These are phyloP conservation scores for Oreotrochilus melanogaster DNA, from an alignment of 2,113 vertebrate genomes.

Conservation along the genomic window DNA sequence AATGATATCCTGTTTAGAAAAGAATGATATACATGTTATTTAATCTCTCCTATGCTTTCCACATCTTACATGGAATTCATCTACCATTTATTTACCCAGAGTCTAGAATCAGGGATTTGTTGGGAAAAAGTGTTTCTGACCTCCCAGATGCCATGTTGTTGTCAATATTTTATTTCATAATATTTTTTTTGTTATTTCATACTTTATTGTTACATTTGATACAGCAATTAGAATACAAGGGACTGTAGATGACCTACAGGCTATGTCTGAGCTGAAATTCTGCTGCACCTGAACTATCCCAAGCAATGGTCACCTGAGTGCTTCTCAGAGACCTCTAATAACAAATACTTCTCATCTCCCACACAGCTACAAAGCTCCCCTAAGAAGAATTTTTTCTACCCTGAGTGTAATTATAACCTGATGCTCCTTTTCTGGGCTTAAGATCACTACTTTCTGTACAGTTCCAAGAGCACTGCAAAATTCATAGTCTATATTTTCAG, in stretches of 20 bases:
- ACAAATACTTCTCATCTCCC: not conserved
- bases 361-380: not conserved
- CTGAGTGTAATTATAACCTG: not conserved
- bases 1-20: not conserved
- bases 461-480: not conserved
- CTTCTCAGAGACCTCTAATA: not conserved
- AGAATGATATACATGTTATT: not conserved
- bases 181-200: accelerated
- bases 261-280: not conserved
- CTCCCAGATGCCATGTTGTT: not conserved
- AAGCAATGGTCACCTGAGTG: not conserved
- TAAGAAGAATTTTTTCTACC: not conserved
- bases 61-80: not conserved
- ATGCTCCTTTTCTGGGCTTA: not conserved
- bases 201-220: not conserved
- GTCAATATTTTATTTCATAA: not conserved
- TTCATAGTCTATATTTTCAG: not conserved
- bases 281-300: not conserved
- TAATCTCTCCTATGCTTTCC: not conserved
- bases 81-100: not conserved
- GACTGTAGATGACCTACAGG: not conserved
- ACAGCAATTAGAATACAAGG: not conserved
- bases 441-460: not conserved
- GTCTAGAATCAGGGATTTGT: not conserved
- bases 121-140: not conserved